These are phyloP conservation scores for Drosophila leonis DNA, from an alignment of 2,888 invertebrate species.

Conservation along the genomic window DNA sequence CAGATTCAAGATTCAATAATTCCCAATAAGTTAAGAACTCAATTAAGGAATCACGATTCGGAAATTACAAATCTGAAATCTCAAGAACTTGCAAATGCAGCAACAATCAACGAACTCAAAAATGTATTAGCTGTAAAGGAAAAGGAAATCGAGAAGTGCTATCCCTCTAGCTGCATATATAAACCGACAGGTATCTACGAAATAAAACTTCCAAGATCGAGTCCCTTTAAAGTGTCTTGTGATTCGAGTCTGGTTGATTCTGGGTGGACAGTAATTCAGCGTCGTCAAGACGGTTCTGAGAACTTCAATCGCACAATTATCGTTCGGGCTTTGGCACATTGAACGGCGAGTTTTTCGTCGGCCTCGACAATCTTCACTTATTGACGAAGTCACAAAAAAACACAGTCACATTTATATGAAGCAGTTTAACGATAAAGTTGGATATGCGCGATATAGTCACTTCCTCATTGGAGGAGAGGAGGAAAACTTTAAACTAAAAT, in stretches of 20 bases:
- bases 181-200: neutral
- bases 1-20: neutral
- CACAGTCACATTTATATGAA: neutral
- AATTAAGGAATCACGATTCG: neutral
- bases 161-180: neutral
- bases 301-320: neutral
- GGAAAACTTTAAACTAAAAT: neutral
- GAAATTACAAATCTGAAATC: neutral
- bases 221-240: neutral
- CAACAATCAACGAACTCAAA: neutral
- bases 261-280: neutral
- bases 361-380: neutral
- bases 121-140: neutral
- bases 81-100: neutral
- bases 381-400: neutral
- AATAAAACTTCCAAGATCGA: neutral
- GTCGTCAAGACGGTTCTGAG: neutral
- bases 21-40: neutral
- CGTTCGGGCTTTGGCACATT: neutral
- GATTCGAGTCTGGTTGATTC: neutral
- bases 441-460: neutral
- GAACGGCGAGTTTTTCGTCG: neutral
- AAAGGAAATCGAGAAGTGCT: neutral
- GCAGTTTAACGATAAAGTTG: neutral
- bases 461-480: neutral